Evolutionary conservation across 53 echinoderm and acorn worm genomes (phyloP), one percentile per base, ranked within the genome.

Genomic region (Mesocentrotus franciscanus): DNA sequence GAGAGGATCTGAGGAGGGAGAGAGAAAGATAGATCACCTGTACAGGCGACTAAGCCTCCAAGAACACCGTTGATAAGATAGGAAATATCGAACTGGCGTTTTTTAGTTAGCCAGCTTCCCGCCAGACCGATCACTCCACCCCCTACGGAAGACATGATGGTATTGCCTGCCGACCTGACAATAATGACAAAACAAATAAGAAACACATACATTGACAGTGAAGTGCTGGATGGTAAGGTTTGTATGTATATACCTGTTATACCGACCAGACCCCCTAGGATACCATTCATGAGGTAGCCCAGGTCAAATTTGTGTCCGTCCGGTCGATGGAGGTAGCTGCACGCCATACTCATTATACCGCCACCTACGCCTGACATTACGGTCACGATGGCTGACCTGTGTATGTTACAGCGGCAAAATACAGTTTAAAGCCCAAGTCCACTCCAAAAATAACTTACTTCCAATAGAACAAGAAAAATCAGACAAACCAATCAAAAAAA

Each of bases 21-120:
- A 57, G 26, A 58, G 87, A 59, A 26, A 58, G 57, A 35, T 66
- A 24, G 24, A 66, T 96, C 96, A 99, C 99, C 98, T 96, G 99
- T 99, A 60, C 96, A 97, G 8, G 98, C 95, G 0, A 99, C 99
- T 17, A 99, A 81, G 36, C 97, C 97, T 36, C 98, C 99, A n/a
- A 99, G 97, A 20, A 99, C 96, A 35, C 99, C 97, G 92, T 99
- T 99, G 81, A 96, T 99, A 33, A 99, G 90, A 91, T 96, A 98
- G 24, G 92, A 74, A 18, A 99, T 96, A 90, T 98, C 97, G 59
- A 99, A 99, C 95, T 97, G 95, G 79, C 97, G 95, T 78, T 94
- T 92, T 89, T 96, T 96, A 57, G 98, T 96, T 42, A 96, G 87
- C 96, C 97, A 98, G 95, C 98, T 98, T 85, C 91, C 87, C 20